Evolutionary conservation across 2,888 invertebrate species (phyloP), one percentile per base, ranked within the genome.

Genomic region (Isoperla grammatica): DNA sequence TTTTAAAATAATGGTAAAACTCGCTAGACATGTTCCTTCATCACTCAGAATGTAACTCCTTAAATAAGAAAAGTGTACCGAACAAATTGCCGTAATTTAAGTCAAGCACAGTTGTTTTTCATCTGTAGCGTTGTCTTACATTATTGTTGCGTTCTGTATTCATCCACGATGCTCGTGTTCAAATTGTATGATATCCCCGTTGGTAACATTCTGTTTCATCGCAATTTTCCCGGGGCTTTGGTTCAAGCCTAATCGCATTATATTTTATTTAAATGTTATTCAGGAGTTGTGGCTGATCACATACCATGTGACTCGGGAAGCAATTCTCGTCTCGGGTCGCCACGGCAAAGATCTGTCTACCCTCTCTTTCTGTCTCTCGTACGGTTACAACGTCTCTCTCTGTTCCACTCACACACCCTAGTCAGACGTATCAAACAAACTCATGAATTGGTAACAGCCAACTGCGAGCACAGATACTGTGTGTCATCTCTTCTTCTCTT

Each of bases 241-340:
- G n/a, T 20, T 8, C 46, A 17, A 15, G 22, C 40, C 37, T 39
- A 19, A 53, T 53, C 53, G 13, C 53, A 53, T 39, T n/a, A 39
- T 53, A 53, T 53, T 53, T 53, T 53, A 53, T 53, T 53, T 39
- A 53, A 53, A 39, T 39, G 53, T 53, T 53, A 53, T 53, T 53
- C 53, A 20, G 20, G 13, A 19, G 53, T 37, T 53, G 53, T 39
- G 39, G 53, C 39, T 53, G 37, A 53, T 53, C 53, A 53, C 53
- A 17, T 19, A 11, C 37, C 37, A 39, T 53, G 53, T 53, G 37
- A 53, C 53, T 53, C 5, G 53, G 17, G 20, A 39, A 9, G 39
- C 53, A 53, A 53, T 39, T 53, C 39, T 37, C 29, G 29, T 29
- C 29, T 29, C 8, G 29, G 29, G 29, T 29, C 29, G 8, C 29